phyloP scores from a whole-genome alignment of 2,888 invertebrate genomes.

The Tillus elongatus region DNA sequence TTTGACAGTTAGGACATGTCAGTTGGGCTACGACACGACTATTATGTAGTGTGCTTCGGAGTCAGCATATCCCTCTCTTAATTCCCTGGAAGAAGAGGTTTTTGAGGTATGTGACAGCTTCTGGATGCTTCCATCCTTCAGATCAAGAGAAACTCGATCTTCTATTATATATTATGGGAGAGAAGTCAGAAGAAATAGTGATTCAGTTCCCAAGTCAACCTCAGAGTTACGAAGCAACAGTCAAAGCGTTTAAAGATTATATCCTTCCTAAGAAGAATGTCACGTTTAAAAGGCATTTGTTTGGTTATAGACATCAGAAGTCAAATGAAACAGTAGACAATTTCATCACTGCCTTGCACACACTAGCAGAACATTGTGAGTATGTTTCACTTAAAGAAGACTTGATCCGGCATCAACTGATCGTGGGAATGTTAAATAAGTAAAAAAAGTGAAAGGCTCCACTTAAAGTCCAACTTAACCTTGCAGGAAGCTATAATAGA shows the following conservation, averaged over 20 bases:
- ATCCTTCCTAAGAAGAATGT: constrained; percentile 21
- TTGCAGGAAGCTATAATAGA: neutral
- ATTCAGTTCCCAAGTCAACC: constrained; percentile 5
- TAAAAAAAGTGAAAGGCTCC: constrained; percentile 20
- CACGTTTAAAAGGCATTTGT: constrained; percentile 19
- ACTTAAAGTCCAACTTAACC: constrained; percentile 12
- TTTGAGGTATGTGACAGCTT: constrained; percentile 4
- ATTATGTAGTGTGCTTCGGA: too few species aligned
- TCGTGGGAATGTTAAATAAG: constrained; percentile 22
- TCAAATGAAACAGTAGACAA: constrained; percentile 15
- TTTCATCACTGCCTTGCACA: constrained; percentile 23
- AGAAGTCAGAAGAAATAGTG: constrained; percentile 17
- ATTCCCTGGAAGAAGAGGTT: constrained; percentile 9
- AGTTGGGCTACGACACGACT: too few species aligned
- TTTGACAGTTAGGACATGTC: too few species aligned
- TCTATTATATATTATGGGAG: constrained; percentile 20
- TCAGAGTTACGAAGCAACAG: constrained; percentile 7
- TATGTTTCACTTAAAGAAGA: constrained; percentile 22
- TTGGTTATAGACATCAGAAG: constrained; percentile 20
- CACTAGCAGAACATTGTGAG: constrained; percentile 21
- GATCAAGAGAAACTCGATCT: constrained; percentile 18
- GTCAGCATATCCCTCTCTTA: too few species aligned
- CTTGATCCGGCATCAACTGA: constrained; percentile 24
- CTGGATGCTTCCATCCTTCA: constrained; percentile 2
- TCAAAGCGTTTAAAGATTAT: constrained; percentile 15